Base-by-base conservation (phyloP, 1,140 invertebrate genomes). In the Mycetomoellerius zeteki region DNA sequence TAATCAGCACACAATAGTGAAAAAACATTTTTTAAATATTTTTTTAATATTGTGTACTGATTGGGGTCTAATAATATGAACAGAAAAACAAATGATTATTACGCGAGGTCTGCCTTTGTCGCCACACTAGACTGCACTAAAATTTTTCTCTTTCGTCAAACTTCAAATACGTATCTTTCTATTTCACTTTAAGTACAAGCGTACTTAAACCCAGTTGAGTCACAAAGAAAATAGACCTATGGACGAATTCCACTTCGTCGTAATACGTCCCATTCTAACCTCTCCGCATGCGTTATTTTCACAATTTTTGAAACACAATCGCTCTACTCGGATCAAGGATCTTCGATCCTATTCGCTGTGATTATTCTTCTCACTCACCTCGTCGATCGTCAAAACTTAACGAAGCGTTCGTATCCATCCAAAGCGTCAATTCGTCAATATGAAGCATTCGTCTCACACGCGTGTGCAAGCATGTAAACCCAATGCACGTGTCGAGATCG, bases 291-390 rank as follows among this genome's bases (percentile, higher is more conserved):
- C 12, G 37, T 72, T 52, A 73, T 27, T 43, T 43, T 47, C 33
- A 30, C 19, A 24, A 82, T 50, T 60, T 84, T 37, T 8, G 12
- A 16, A 21, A 3, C 33, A 14, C 12, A 69, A 14, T 84, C 33
- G 27, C 14, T 33, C 1, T 30, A 69, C 14, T 80, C 24, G 8
- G 33, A 4, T 54, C 21, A 54, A 10, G 3, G n/a, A n/a, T n/a
- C n/a, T 50, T 50, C 50, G 21, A 50, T 19, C 2, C 8, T 33
- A 24, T 47, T 72, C 69, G 62, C 69, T 60, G 56, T 47, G 37
- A 71, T 71, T 71, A 73, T 30, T 4, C n/a, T 56, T 47, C 14
- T 47, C 80, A 72, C 65, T 82, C 80, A 84, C 80, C 69, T 84
- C 80, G 56, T 75, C 21, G 54, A 73, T 71, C 21, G 27, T 71